Conservation (phyloP, 2,113 vertebrate genomes). For the Patagioenas fasciata region DNA sequence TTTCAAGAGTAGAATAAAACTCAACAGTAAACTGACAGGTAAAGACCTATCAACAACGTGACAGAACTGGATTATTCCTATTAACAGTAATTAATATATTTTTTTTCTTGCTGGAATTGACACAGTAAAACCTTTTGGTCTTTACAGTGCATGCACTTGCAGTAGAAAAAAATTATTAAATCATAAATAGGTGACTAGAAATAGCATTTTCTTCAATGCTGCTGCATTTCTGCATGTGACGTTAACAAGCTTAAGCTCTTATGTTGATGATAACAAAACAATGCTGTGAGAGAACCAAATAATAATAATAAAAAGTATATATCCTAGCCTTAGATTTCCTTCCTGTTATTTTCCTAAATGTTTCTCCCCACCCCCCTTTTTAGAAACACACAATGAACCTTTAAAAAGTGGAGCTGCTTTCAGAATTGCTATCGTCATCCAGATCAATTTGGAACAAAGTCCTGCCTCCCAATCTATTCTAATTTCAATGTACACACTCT, state of each 20-base stretch:
- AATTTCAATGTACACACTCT: constrained; percentile 67
- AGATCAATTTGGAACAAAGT: constrained; percentile 65
- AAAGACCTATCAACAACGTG: neutral
- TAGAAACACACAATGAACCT: constrained; percentile 39
- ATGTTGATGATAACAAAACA: neutral
- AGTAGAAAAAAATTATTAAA: neutral
- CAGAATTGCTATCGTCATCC: constrained; percentile 54
- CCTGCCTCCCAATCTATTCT: constrained; percentile 65
- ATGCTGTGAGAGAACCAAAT: constrained; percentile 1
- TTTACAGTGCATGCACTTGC: neutral
- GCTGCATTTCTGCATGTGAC: neutral
- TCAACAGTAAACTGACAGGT: neutral
- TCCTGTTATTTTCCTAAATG: constrained; percentile 55
- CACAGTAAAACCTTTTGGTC: neutral
- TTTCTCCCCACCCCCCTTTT: constrained; percentile 8
- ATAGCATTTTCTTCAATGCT: neutral
- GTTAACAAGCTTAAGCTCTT: neutral
- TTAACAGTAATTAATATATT: neutral
- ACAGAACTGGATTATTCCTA: neutral
- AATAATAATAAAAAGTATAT: neutral
- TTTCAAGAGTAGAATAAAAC: neutral
- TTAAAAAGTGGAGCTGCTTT: constrained; percentile 56
- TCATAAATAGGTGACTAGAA: constrained; percentile 15
- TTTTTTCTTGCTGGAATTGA: neutral
- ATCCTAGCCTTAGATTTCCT: neutral